Conservation (phyloP, 2,888 invertebrate genomes). For the Trachelus tabidus region DNA sequence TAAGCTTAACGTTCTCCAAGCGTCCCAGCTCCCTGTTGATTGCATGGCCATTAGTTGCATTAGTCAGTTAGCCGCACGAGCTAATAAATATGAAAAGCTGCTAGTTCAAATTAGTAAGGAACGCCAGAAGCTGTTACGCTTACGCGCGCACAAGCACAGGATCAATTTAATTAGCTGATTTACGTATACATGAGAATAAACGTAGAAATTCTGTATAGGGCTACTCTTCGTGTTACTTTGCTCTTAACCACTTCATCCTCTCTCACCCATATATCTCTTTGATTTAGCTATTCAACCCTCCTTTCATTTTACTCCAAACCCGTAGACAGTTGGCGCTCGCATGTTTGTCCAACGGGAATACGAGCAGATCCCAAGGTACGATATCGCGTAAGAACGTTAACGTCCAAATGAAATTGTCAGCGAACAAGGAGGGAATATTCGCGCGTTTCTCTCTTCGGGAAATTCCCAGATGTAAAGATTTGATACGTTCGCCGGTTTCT, state of each 20-base stretch:
- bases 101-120: background rate
- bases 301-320: background rate
- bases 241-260: background rate
- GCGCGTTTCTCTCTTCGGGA: background rate
- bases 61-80: constrained; percentile 36
- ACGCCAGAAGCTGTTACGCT: background rate
- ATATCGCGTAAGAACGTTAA: background rate
- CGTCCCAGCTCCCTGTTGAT: background rate
- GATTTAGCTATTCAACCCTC: background rate
- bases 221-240: background rate
- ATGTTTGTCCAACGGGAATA: background rate
- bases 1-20: background rate
- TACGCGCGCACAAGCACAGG: background rate
- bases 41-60: constrained; percentile 28
- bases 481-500: constrained; percentile 16
- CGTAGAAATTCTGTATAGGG: background rate
- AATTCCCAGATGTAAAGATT: constrained; percentile 28
- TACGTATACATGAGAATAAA: background rate
- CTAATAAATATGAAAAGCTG: constrained; percentile 41
- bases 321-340: background rate
- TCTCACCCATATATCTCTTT: background rate
- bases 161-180: background rate
- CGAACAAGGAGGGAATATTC: background rate
- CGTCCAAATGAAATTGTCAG: background rate
- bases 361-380: background rate